Percentiles rank a stretch among this genome's conserved stretches.
Evolutionary conservation across 2,797 vertebrate genomes (phyloP).

Genomic region (Channa striata): DNA sequence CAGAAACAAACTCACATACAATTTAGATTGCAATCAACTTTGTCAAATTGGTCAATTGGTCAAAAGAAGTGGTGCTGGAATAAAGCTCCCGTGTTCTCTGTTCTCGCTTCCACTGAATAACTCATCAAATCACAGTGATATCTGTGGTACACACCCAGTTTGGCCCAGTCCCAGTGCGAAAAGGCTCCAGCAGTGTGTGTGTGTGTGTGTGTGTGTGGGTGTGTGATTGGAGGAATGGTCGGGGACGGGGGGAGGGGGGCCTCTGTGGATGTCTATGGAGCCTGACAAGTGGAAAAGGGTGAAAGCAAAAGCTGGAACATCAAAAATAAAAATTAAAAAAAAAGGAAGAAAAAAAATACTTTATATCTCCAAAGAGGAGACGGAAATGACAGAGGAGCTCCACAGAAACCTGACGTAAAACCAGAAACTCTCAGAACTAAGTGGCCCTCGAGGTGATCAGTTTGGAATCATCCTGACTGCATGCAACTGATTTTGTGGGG

Average conservation of each 20-base stretch:
- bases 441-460: too few species aligned
- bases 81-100: conserved; percentile 38
- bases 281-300: conserved; percentile 92
- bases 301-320: conserved; percentile 86
- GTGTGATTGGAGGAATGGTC: conserved; percentile 22
- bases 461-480: background rate
- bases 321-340: too few species aligned
- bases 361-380: conserved; percentile 50
- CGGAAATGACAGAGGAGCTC: background rate
- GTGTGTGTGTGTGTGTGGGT: conserved; percentile 35
- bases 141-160: conserved; percentile 54
- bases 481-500: background rate
- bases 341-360: conserved; percentile 44
- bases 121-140: conserved; percentile 73
- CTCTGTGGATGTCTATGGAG: conserved; percentile 86
- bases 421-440: background rate
- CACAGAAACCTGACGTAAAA: conserved; percentile 25
- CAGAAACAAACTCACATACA: background rate
- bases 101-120: conserved; percentile 69
- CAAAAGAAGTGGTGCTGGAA: conserved; percentile 22
- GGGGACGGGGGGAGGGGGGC: conserved; percentile 56
- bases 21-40: background rate
- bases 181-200: conserved; percentile 53
- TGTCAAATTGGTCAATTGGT: background rate
- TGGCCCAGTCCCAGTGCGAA: conserved; percentile 67